phyloP scores from a whole-genome alignment of 1,140 invertebrate genomes.

The Aphis gossypii region DNA sequence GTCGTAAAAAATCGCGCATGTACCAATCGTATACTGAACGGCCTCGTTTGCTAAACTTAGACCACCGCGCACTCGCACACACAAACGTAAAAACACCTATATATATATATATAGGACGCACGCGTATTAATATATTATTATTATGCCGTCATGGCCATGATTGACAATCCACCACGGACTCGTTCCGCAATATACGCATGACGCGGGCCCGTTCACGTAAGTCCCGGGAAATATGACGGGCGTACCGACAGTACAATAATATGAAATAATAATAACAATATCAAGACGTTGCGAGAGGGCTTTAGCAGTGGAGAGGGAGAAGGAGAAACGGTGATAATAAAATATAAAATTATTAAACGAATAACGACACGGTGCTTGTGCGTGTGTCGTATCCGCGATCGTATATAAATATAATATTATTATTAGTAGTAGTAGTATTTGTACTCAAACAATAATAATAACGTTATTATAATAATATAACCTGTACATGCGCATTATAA shows the following conservation, averaged over 20 bases:
- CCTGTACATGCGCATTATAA: neutral
- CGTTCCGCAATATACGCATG: conserved; percentile 48
- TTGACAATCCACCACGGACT: conserved; percentile 49
- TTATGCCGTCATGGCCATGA: conserved; percentile 39
- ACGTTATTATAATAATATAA: neutral
- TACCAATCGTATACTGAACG: neutral
- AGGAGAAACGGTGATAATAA: neutral
- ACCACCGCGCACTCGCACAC: neutral
- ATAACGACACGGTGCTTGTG: neutral
- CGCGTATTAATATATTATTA: conserved; percentile 20
- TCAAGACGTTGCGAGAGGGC: neutral
- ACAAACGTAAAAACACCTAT: neutral
- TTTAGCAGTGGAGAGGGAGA: neutral
- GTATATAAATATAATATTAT: neutral
- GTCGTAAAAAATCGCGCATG: neutral
- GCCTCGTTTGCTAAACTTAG: neutral
- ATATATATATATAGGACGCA: neutral
- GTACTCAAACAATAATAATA: conserved; percentile 5
- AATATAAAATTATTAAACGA: neutral
- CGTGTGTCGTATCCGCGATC: neutral
- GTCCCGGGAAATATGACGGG: neutral
- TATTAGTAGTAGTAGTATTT: neutral
- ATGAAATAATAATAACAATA: neutral
- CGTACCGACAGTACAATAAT: neutral
- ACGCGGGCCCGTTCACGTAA: conserved; percentile 40